Base-by-base conservation (phyloP, 2,888 invertebrate genomes). In the Ariolimax columbianus region DNA sequence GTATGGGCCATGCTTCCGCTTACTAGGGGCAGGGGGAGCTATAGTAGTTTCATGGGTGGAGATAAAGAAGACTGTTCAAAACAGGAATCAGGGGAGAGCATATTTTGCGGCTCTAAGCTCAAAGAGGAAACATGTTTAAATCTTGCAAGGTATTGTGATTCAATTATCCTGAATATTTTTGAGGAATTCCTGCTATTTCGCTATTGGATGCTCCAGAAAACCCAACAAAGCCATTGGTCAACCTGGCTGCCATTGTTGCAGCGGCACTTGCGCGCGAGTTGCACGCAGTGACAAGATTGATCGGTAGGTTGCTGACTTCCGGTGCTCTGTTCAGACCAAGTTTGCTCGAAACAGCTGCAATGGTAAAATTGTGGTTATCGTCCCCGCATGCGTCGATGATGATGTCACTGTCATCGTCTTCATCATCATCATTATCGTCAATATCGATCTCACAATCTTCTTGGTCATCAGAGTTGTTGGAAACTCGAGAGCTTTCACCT, bases 381-480 rank as follows among this genome's bases (percentile, higher is more conserved):
- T 75, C 47, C 1, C 23, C n/a, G 47, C 66, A 66, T 59, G 63
- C 30, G 33, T 66, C 68, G 26, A 70, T 72, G 33, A 51, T 72
- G 33, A 59, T 47, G 23, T 83, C 83, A 33, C 75, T 75, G 26
- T 66, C 51, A 51, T 70, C 63, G 23, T 77, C 78, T 17, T 77
- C 51, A 63, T 80, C 77, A 33, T 82, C 82, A 43, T 75, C 63
- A 30, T 75, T 33, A 36, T 66, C 77, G 47, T 83, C 84, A 23
- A 79, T 72, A 6, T 84, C 84, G 2, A 80, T 70, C 14, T 84
- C 84, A 36, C 47, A 72, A n/a, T 84, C 84, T 47, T 84, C 84
- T 63, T 59, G 78, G 11, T 84, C 84, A 38, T 84, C 84, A 26
- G 55, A 30, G 47, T 43, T 55, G 30, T 51, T 43, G 19, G 63